Base-by-base conservation (phyloP, 2,113 vertebrate species). In the Nycticryphes semicollaris region DNA sequence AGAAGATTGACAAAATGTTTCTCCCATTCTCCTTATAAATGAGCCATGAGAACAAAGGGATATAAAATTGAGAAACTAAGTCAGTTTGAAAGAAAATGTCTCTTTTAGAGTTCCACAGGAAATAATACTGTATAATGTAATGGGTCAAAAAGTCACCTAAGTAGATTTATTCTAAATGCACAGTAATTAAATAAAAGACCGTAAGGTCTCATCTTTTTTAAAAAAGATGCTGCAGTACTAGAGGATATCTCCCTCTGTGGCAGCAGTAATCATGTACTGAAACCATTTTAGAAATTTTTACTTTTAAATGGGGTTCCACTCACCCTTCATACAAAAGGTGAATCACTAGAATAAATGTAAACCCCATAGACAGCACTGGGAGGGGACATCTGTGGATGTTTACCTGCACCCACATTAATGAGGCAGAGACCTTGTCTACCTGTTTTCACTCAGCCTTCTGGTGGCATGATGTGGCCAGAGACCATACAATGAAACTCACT, bases 281-380 rank as follows among this genome's bases (percentile, higher is more conserved):
- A 90, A 78, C 13, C 1, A 3, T 9, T 22, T 57, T 19, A 30
- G 50, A 81, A 33, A 11, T 73, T 50, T 84, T 84, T 64, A 22
- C 8, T 81, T 87, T 70, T 25, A 74, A 69, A 86, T 41, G 10
- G 14, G 9, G 28, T 31, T 31, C 21, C 19, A 59, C 25, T 7
- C 13, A 22, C 11, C 23, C 35, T 70, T 86, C 14, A 43, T 33
- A 81, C 8, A 69, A 70, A 94, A 59, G 35, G 51, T 5, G 28
- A 72, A 10, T 74, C 41, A 54, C 15, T 24, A 43, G n/a, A 77
- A 37, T 25, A 25, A 70, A 72, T 37, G 24, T 25, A 60, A 79
- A 12, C 30, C 12, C 23, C 0, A 0, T 3, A n/a, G 12, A 35
- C 13, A 45, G 37, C 9, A 50, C 21, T 33, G 6, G 14, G 30